phyloP scores from a whole-genome alignment of 2,113 vertebrate genomes.

The Apus apus region DNA sequence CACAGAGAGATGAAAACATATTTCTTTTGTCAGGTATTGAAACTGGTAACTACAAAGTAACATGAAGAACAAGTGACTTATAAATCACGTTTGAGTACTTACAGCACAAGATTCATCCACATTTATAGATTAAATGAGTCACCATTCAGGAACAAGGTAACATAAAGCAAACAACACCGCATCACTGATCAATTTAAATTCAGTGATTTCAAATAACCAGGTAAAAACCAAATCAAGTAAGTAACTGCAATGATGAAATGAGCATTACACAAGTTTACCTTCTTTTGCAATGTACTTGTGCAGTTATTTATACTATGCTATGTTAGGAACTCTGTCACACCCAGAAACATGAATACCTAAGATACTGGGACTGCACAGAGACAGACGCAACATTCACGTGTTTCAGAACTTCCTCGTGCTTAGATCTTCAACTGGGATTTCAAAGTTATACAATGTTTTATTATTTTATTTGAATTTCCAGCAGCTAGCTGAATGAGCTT shows the following conservation, averaged over 20 bases:
- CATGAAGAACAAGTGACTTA: background rate
- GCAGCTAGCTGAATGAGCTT: background rate
- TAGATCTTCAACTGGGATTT: background rate
- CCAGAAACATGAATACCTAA: conserved; percentile 47
- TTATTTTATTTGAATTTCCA: background rate
- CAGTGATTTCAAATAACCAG: background rate
- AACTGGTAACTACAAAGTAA: background rate
- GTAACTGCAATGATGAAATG: background rate
- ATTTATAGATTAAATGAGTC: rapidly evolving
- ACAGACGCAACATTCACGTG: background rate
- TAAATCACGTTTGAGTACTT: background rate
- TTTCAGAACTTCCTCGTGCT: background rate
- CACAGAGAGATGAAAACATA: background rate
- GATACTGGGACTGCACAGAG: background rate
- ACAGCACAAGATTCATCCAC: background rate
- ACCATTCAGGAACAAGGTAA: background rate
- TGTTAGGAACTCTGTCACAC: conserved; percentile 48
- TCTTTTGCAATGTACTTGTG: background rate
- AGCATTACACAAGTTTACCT: background rate
- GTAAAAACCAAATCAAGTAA: background rate
- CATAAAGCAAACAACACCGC: background rate
- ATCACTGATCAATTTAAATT: background rate
- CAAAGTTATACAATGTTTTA: background rate
- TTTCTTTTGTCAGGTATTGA: background rate
- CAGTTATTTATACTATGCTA: background rate